phyloP scores from a whole-genome alignment of 2,797 vertebrate species.

The Ciconia nigra region DNA sequence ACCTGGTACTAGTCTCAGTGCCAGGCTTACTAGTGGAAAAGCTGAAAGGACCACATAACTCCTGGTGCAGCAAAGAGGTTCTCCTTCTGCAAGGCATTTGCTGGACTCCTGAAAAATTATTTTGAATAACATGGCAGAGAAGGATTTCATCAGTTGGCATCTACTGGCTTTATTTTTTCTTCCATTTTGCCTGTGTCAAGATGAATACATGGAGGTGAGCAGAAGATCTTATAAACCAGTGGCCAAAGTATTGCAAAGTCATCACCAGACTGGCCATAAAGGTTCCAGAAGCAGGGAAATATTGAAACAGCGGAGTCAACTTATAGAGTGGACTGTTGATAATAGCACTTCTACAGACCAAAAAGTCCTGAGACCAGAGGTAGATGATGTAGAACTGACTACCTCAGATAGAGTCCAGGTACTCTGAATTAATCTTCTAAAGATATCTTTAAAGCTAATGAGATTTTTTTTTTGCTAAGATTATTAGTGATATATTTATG shows the following conservation, averaged over 20 bases:
- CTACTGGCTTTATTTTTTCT: slow-evolving; percentile 78
- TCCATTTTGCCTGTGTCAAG: slow-evolving; percentile 82
- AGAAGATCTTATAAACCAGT: slow-evolving; percentile 80
- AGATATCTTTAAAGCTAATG: slow-evolving; percentile 62
- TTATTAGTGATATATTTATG: neutral
- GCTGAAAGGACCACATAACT: slow-evolving; percentile 55
- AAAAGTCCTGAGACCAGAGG: slow-evolving; percentile 79
- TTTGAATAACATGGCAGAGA: slow-evolving; percentile 73
- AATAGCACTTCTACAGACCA: slow-evolving; percentile 80
- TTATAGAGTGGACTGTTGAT: slow-evolving; percentile 76
- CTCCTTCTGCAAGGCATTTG: slow-evolving; percentile 44
- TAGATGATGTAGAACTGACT: slow-evolving; percentile 83
- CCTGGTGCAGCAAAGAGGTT: slow-evolving; percentile 37
- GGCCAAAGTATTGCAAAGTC: slow-evolving; percentile 82
- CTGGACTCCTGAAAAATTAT: slow-evolving; percentile 42
- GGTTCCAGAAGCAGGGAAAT: slow-evolving; percentile 79
- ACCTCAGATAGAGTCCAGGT: slow-evolving; percentile 83
- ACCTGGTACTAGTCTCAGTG: slow-evolving; percentile 60
- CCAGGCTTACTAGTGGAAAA: slow-evolving; percentile 62
- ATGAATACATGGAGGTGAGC: slow-evolving; percentile 85
- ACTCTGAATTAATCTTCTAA: slow-evolving; percentile 80
- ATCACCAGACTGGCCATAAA: slow-evolving; percentile 78
- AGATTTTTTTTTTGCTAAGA: neutral
- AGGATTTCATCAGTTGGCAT: slow-evolving; percentile 71
- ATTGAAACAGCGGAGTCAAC: slow-evolving; percentile 77